Conservation (phyloP, 2,113 vertebrate genomes). For the Brachyhypopomus gauderio region DNA sequence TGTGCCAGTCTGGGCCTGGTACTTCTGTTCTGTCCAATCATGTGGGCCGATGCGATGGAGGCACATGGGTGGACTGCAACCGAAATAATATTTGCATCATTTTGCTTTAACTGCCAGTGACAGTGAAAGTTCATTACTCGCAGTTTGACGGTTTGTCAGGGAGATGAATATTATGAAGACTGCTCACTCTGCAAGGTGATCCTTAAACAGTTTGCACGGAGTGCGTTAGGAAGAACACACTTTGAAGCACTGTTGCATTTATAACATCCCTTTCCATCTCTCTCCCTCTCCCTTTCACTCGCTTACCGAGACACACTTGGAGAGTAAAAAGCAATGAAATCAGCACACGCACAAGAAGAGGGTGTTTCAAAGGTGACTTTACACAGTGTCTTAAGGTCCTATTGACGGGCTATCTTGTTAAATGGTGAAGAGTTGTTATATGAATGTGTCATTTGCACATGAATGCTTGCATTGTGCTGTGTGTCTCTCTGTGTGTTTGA, state of each 20-base stretch:
- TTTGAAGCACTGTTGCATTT: not conserved
- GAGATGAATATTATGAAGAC: slow-evolving; percentile 23
- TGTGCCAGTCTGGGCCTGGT: not conserved
- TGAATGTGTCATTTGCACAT: not conserved
- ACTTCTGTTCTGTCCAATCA: not conserved
- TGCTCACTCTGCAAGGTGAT: not conserved
- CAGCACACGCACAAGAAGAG: too few species aligned
- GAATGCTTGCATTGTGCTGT: not conserved
- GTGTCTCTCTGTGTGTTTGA: slow-evolving; percentile 14
- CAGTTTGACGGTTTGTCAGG: slow-evolving; percentile 8
- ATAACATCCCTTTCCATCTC: not conserved
- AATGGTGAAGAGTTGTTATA: not conserved
- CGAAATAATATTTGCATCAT: not conserved
- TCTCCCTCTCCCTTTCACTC: not conserved
- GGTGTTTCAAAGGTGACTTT: slow-evolving; percentile 14
- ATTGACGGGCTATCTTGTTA: not conserved
- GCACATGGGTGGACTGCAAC: not conserved
- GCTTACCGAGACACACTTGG: not conserved
- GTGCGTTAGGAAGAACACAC: slow-evolving; percentile 3
- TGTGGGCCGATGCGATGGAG: not conserved
- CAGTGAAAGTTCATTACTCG: not conserved
- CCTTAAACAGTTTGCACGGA: not conserved
- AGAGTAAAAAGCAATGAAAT: not conserved
- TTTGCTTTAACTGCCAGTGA: slow-evolving; percentile 14
- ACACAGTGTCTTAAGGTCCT: not conserved